A percentile compares a stretch with the other conserved stretches of the same genome.
These are phyloP conservation scores for Anthoptus insignis DNA, from an alignment of 2,888 invertebrate genomes.

Conservation along the genomic window DNA sequence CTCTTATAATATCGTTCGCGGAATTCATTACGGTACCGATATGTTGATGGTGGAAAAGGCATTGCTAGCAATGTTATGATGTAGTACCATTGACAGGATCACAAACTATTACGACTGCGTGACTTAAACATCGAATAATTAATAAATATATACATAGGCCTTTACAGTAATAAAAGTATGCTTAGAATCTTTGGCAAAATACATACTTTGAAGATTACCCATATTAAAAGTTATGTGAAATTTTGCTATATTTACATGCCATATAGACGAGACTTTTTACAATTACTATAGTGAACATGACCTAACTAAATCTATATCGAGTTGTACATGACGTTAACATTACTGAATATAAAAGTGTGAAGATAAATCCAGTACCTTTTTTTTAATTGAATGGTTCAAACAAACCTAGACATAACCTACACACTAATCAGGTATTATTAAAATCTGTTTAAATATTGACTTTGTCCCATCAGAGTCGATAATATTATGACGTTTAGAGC, in stretches of 20 bases:
- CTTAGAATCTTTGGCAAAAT: constrained; percentile 32
- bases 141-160: constrained; percentile 12
- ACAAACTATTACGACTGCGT: too few relatives aligned
- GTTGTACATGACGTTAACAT: neutral
- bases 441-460: neutral
- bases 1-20: too few relatives aligned
- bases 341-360: neutral
- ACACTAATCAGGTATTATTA: neutral
- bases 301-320: constrained; percentile 10
- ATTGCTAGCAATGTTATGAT: neutral
- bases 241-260: constrained; percentile 16
- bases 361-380: neutral
- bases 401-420: neutral
- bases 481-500: neutral
- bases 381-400: neutral
- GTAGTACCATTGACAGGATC: neutral
- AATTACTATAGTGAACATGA: constrained; percentile 9
- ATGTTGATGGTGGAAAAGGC: too few relatives aligned
- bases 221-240: constrained; percentile 5
- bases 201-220: constrained; percentile 29
- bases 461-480: neutral
- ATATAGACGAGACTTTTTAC: constrained; percentile 9
- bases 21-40: neutral
- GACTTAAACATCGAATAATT: too few relatives aligned
- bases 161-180: constrained; percentile 24